phyloP scores from a whole-genome alignment of 2,888 invertebrate genomes.

The Agrypnus murinus region DNA sequence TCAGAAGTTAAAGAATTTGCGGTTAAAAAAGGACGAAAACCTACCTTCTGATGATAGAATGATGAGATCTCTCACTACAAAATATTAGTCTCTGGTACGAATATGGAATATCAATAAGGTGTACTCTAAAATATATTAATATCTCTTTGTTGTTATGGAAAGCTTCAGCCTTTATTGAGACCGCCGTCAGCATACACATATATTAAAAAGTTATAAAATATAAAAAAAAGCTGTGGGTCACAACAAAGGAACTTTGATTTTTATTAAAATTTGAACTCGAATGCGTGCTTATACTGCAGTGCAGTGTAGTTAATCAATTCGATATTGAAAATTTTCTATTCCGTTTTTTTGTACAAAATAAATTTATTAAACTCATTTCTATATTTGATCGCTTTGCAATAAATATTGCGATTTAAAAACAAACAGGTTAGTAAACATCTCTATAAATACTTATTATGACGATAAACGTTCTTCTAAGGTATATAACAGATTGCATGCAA shows the following conservation, averaged over 20 bases:
- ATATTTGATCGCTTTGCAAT: too few relatives aligned
- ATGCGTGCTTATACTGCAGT: too few relatives aligned
- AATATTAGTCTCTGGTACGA: constrained; percentile 15
- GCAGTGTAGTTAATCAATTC: too few relatives aligned
- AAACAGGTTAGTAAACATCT: too few relatives aligned
- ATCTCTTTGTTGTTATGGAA: constrained; percentile 21
- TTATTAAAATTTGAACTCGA: background rate
- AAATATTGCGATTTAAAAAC: too few relatives aligned
- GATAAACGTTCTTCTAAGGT: too few relatives aligned
- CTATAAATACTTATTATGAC: too few relatives aligned
- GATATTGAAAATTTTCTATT: too few relatives aligned
- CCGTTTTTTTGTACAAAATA: too few relatives aligned
- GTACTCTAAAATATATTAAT: constrained; percentile 28
- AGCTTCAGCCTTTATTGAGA: constrained; percentile 2
- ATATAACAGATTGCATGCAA: too few relatives aligned
- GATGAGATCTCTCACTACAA: constrained; percentile 18
- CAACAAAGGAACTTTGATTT: background rate
- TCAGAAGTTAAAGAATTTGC: constrained; percentile 16
- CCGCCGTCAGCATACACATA: background rate
- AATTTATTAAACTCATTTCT: too few relatives aligned
- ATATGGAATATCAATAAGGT: constrained; percentile 23
- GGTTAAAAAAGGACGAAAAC: constrained; percentile 4
- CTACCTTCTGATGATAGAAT: constrained; percentile 8
- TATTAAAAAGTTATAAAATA: constrained; percentile 8
- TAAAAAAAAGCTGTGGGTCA: background rate